A percentile compares a stretch with the other conserved stretches of the same genome.
These are phyloP conservation scores for Champsocephalus gunnari DNA, from an alignment of 2,797 vertebrate species.

Conservation along the genomic window DNA sequence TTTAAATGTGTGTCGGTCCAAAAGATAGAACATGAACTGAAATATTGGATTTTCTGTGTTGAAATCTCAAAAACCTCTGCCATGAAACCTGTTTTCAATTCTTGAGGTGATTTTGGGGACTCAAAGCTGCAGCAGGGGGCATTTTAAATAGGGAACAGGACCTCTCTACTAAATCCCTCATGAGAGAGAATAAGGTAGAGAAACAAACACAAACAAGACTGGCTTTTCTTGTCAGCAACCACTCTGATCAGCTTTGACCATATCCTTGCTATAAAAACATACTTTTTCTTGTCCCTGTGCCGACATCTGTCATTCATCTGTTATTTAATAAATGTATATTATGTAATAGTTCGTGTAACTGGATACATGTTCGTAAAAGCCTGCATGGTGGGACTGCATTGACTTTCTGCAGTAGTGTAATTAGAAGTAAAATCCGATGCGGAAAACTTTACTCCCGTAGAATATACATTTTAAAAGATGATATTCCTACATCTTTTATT, in stretches of 20 bases:
- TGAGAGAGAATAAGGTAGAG: no score
- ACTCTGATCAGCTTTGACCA: neutral
- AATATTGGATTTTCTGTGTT: neutral
- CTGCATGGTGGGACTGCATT: no score
- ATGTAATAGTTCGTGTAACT: no score
- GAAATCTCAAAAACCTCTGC: neutral
- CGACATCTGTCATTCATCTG: neutral
- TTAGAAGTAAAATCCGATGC: neutral
- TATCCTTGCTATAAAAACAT: neutral
- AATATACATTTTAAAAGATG: neutral
- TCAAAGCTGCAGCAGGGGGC: no score
- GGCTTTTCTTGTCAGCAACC: neutral
- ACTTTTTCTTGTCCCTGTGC: neutral
- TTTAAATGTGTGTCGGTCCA: neutral
- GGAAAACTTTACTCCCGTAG: neutral
- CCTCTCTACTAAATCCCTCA: no score
- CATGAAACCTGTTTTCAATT: no score
- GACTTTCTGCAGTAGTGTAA: neutral
- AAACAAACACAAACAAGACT: neutral
- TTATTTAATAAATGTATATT: neutral
- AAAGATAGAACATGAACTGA: neutral
- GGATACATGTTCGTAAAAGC: no score
- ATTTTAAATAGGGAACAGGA: no score
- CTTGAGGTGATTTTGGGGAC: no score
- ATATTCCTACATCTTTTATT: neutral